A percentile compares a stretch with the other conserved stretches of the same genome.
phyloP scores from a whole-genome alignment of 1,140 invertebrate species.

The Teleogryllus occipitalis region DNA sequence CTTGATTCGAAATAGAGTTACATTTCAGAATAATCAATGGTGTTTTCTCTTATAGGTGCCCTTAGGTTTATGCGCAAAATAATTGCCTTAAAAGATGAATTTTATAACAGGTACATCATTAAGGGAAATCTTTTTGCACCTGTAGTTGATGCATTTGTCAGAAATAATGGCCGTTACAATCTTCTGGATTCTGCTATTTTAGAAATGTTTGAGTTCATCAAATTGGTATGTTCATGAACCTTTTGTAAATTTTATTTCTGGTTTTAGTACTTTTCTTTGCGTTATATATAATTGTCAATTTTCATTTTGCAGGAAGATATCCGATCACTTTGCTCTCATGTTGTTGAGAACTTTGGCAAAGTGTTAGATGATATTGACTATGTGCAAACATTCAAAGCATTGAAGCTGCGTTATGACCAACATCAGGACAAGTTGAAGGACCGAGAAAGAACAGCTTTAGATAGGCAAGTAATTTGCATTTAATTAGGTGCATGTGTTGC shows the following conservation, averaged over 20 bases:
- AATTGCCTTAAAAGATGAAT: constrained; percentile 95
- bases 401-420: constrained; percentile 88
- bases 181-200: constrained; percentile 96
- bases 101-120: constrained; percentile 95
- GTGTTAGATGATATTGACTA: constrained; percentile 89
- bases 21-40: background rate
- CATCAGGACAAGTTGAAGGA: constrained; percentile 86
- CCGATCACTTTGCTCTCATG: constrained; percentile 86
- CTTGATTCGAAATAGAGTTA: background rate
- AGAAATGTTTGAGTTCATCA: constrained; percentile 99
- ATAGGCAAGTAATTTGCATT: constrained; percentile 47
- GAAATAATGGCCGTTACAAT: constrained; percentile 96
- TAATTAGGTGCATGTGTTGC: background rate
- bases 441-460: constrained; percentile 63
- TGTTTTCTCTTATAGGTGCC: constrained; percentile 50
- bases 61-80: constrained; percentile 95
- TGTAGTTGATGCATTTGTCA: constrained; percentile 91
- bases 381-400: constrained; percentile 92
- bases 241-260: background rate
- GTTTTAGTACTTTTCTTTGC: background rate
- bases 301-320: constrained; percentile 71
- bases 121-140: constrained; percentile 93
- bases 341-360: constrained; percentile 92
- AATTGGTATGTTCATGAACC: constrained; percentile 48
- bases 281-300: background rate